Base-by-base conservation (phyloP, 2,888 invertebrate genomes). In the Dorcus parallelipipedus region DNA sequence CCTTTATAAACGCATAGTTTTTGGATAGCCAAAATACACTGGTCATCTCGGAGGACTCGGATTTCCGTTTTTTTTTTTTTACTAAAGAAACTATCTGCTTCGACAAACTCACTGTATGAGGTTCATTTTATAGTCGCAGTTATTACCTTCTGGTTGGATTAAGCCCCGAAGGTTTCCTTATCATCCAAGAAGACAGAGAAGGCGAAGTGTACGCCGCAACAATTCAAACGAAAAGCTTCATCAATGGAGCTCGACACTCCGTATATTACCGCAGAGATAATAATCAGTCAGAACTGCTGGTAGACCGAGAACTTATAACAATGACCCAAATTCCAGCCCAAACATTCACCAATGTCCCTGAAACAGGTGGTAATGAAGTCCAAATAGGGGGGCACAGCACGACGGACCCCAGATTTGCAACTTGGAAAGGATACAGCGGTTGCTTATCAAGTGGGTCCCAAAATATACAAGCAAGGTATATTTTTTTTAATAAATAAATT, bases 331-430 rank as follows among this genome's bases (percentile, higher is more conserved):
- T 90, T 43, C 84, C 86, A 0, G 85, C 87, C 1, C 84, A 90
- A 68, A 87, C 86, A 23, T 82, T 86, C 42, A 85, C 85, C 64
- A 87, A 88, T 64, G 84, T 85, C n/a, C 80, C 83, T 3, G 88
- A 89, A 66, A 78, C 83, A 48, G 87, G 90, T 7, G 85, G 88
- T 10, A 91, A 91, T 73, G 92, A 93, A 70, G 91, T 93, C 8
- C 92, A 93, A 76, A 86, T 95, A 53, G 93, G 93, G 9, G 94
- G 94, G 23, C 84, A 93, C 10, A 93, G 91, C 69, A 91, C 92
- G 4, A 89, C 88, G 3, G 93, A 93, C 74, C 88, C 90, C 3
- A 83, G 93, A 64, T 87, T 94, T 68, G 87, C 86, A 60, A 88
- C 89, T 59, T 94, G 90, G 73, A 92, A 90, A 72, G 90, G 91